A percentile compares a stretch with the other conserved stretches of the same genome.
These are phyloP conservation scores for Syrista parreyssii DNA, from an alignment of 2,888 invertebrate genomes.

Conservation along the genomic window DNA sequence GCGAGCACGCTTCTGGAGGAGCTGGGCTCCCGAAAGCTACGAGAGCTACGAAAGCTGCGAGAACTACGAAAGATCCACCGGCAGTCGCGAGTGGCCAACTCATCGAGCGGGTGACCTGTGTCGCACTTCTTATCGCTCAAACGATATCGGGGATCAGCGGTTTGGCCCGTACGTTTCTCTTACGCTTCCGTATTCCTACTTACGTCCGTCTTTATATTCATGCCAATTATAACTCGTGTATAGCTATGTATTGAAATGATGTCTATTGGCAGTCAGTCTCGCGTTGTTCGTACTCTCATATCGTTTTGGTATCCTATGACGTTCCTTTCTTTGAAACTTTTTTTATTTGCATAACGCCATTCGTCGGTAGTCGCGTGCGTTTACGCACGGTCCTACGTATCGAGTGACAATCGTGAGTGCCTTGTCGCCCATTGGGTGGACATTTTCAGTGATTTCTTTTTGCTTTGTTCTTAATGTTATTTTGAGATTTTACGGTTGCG, in stretches of 20 bases:
- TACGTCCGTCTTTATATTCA: background rate
- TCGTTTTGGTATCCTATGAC: background rate
- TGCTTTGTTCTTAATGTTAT: background rate
- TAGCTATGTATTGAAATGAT: background rate
- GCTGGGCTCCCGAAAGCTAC: constrained; percentile 30
- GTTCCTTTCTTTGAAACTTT: background rate
- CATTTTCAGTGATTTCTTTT: background rate
- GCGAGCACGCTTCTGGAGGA: constrained; percentile 41
- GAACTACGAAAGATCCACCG: constrained; percentile 39
- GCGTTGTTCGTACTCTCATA: background rate
- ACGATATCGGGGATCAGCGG: background rate
- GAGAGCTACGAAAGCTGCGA: constrained; percentile 37
- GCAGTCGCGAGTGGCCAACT: constrained; percentile 58
- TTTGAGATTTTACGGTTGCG: background rate
- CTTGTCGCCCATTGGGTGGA: background rate
- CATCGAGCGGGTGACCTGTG: constrained; percentile 49
- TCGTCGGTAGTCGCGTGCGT: background rate
- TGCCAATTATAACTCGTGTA: background rate
- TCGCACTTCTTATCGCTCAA: background rate
- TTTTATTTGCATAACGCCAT: background rate
- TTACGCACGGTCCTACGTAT: background rate
- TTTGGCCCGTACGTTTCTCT: constrained; percentile 27
- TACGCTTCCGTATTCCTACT: background rate
- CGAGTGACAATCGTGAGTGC: background rate
- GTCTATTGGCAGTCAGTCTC: background rate